A percentile compares a stretch with the other conserved stretches of the same genome.
phyloP scores from a whole-genome alignment of 2,888 invertebrate genomes.

The Hoplodrina ambigua region DNA sequence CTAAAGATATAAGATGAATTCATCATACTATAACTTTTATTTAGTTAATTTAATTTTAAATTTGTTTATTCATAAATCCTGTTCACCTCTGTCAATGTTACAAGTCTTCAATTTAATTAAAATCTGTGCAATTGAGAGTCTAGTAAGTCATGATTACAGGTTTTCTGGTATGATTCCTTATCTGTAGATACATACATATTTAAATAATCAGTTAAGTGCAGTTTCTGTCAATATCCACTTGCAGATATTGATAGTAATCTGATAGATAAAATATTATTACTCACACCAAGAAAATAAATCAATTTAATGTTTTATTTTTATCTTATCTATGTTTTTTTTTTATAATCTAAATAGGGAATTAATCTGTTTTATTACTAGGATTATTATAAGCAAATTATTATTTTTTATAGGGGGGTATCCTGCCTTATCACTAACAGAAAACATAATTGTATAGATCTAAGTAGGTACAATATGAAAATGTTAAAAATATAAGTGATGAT shows the following conservation, averaged over 20 bases:
- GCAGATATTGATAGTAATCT: slow-evolving; percentile 5
- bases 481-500: too few species aligned
- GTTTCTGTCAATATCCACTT: slow-evolving; percentile 19
- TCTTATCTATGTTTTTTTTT: slow-evolving; percentile 26
- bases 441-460: not conserved
- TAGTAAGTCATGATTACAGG: too few species aligned
- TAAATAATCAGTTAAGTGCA: slow-evolving; percentile 36
- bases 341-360: slow-evolving; percentile 7
- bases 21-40: too few species aligned
- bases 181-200: not conserved
- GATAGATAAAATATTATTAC: slow-evolving; percentile 18
- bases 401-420: not conserved
- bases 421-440: not conserved
- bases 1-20: too few species aligned
- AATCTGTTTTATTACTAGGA: not conserved
- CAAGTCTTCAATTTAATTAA: too few species aligned
- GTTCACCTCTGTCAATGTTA: too few species aligned
- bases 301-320: not conserved
- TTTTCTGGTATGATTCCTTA: not conserved
- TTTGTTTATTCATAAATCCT: too few species aligned
- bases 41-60: too few species aligned
- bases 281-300: slow-evolving; percentile 23
- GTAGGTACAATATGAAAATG: too few species aligned
- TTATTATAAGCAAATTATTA: not conserved
- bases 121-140: too few species aligned